Evolutionary conservation across 2,888 invertebrate species (phyloP), one percentile per base, ranked within the genome.

Genomic region (Yponomeuta cagnagella): DNA sequence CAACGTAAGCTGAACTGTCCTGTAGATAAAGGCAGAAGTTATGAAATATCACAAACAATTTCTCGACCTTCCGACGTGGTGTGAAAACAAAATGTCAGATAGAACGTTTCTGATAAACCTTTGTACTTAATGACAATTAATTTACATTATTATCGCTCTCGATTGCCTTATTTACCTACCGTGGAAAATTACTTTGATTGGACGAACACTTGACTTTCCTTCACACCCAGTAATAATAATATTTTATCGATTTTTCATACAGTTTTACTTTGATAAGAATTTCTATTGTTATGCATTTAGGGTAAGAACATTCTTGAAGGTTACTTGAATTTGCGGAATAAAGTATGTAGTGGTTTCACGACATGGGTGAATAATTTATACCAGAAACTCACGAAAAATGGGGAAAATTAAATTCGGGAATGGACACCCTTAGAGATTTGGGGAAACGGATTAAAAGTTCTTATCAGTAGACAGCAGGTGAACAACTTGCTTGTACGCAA

Each of bases 71-170:
- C 15, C 23, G 30, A 64, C 30, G 64, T 64, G 52, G 23, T 23
- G 64, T 64, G 31, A 64, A 78, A 80, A 81, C 76, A 80, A 79
- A 84, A 77, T 81, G 84, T 86, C 85, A 81, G 85, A 86, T 88
- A 85, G 83, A 80, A 58, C 52, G 52, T 58, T 15, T 58, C 52
- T 65, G 65, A 65, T 65, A 65, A 64, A 65, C 65, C 10, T 12
- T 30, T 65, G 33, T 65, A 65, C 30, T 65, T 65, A 31, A 5
- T 65, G 65, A 65, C 65, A 65, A 31, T 65, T 65, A 65, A 65
- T 65, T 65, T 33, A 65, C 2, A 31, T 65, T 65, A 65, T 65
- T 33, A 65, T 30, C 52, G 52, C 52, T 58, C 52, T 15, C 15
- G 52, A 58, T 58, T 58, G 52, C 15, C 52, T 58, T 58, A 58